Evolutionary conservation across 2,113 vertebrate genomes (phyloP), one percentile per base, ranked within the genome.

Genomic region (Xyrauchen texanus): DNA sequence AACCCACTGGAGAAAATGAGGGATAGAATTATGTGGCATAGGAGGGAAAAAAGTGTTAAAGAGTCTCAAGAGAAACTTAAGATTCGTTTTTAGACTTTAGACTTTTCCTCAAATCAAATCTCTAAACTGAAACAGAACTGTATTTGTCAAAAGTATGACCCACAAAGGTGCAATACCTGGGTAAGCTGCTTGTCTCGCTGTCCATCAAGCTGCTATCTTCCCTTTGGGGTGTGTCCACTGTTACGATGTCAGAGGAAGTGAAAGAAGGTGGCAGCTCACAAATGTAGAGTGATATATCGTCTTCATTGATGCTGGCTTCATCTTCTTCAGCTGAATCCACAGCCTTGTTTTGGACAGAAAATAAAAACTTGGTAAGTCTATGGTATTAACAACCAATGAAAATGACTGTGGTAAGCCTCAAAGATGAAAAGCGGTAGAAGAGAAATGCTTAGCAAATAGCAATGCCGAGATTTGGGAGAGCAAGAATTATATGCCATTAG

Each of bases 271-370:
- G 94, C 52, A 94, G 90, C 74, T 97, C 95, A 66, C 86, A 93
- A 85, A 95, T 93, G 81, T 94, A 96, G 13, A 94, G 90, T 0
- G 93, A 94, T 16, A 95, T 80, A 5, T 96, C 94, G 49, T 95
- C 94, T 76, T 97, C 96, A 0, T 93, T 94, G 57, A 90, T 85
- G 0, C 88, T 87, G 13, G 80, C 45, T 72, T 95, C 93, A 44
- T 95, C 95, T 8, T 94, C 94, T 83, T 95, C 95, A 73, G 83
- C 92, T 60, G 85, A 90, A 46, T 87, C 84, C 65, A 94, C 92
- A 45, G 75, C 88, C 95, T 97, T 84, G 68, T 65, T 47, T 94
- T 94, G 83, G 64, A 67, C 9, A 78, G 2, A 77, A 63, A 53
- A 8, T 12, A 13, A 47, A 64, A 49, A 3, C 11, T 13, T 70